Base-by-base conservation (phyloP, 1,140 invertebrate genomes). In the Meloidogyne exigua region DNA sequence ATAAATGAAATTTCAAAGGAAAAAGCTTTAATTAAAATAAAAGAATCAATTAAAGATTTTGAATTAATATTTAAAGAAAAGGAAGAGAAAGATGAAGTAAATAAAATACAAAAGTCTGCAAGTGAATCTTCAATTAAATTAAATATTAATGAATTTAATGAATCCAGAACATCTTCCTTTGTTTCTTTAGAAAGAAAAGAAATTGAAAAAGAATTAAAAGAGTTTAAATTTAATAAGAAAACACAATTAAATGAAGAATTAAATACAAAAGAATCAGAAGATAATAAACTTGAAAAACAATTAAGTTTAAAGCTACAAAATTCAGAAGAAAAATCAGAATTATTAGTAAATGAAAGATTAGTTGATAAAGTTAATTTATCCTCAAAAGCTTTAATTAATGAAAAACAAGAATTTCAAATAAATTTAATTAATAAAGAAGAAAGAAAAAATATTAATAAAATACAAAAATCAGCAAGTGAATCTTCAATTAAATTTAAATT, bases 311-410 rank as follows among this genome's bases (percentile, higher is more conserved):
- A 32, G 49, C 1, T 23, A 21, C 1, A 7, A 42, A 28, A 13
- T 26, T 26, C 23, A 28, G n/a, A 44, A 44, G 69, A 71, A 42
- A 18, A 28, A 18, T 32, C 32, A 15, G 12, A 73, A 21, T 36
- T 73, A 13, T 36, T 13, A 28, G 28, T 21, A 73, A 73, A 73
- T 23, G 57, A 39, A 21, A 32, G 26, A n/a, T n/a, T 32, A 62
- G 11, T 13, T 32, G 39, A 32, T 9, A 25, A n/a, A 21, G 7
- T 10, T 21, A 15, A 15, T 36, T 73, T 57, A 64, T 64, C 4
- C 12, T 63, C 44, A 15, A 62, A 65, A 78, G 42, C 39, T 25
- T 23, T 44, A 62, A 76, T 36, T 28, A 39, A 76, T 15, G 75
- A 76, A 57, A 9, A 63, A 70, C 15, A 44, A 26, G 23, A 62